Evolutionary conservation across 2,888 invertebrate species (phyloP).

Genomic region (Aleiodes leptofemur): DNA sequence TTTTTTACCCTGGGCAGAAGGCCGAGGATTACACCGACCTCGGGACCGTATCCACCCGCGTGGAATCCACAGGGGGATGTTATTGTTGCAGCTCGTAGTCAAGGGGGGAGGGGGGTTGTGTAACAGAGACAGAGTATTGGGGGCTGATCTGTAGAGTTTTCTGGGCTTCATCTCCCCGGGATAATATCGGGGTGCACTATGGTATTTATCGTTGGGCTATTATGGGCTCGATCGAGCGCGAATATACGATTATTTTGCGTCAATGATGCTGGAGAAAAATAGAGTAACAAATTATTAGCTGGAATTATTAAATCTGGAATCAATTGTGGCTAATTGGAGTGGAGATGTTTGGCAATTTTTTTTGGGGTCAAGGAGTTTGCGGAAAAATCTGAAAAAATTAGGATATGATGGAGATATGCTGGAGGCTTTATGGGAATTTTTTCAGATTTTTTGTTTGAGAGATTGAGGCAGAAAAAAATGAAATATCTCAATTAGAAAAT

Average conservation of each 20-base stretch:
- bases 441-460: too few relatives aligned
- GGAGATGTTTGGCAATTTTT: too few relatives aligned
- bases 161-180: conserved; percentile 54
- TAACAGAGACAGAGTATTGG: conserved; percentile 33
- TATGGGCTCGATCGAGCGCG: conserved; percentile 70
- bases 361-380: too few relatives aligned
- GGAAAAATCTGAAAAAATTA: too few relatives aligned
- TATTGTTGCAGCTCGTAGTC: conserved; percentile 68
- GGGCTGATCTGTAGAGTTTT: conserved; percentile 13
- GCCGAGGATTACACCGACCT: conserved; percentile 68
- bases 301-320: background rate
- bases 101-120: conserved; percentile 39
- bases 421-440: too few relatives aligned
- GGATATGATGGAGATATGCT: too few relatives aligned
- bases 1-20: conserved; percentile 52
- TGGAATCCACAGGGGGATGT: conserved; percentile 69
- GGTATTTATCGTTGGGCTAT: conserved; percentile 72
- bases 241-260: conserved; percentile 72
- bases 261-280: conserved; percentile 61
- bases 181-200: conserved; percentile 64
- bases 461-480: too few relatives aligned
- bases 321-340: too few relatives aligned
- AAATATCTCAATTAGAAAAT: too few relatives aligned
- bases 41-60: conserved; percentile 57
- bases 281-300: background rate